Base-by-base conservation (phyloP, 2,113 vertebrate genomes). In the Taurulus bubalis region DNA sequence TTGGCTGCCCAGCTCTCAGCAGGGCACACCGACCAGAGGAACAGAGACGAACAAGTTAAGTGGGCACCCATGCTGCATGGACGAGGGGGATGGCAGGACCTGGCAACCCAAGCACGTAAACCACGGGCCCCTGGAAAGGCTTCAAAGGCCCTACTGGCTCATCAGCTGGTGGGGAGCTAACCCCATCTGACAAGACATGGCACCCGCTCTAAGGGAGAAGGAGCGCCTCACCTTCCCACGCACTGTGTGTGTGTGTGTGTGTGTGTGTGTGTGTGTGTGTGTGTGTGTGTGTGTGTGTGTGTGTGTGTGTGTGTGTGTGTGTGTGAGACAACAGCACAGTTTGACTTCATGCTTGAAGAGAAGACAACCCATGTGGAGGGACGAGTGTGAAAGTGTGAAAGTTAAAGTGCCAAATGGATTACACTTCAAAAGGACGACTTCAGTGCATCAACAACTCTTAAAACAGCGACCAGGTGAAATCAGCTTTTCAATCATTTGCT, bases 171-270 rank as follows among this genome's bases (percentile, higher is more conserved):
- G 10, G 85, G 56, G 74, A 79, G 80, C 85, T 94, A 92, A 93
- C 85, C 76, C 84, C 77, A 75, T 90, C 75, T 93, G 93, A 94
- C 93, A 93, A 85, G 91, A 93, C 87, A 85, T 92, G 91, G 93
- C 87, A 91, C 80, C 73, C 70, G 51, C 84, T 86, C 89, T 65
- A 60, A 87, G 76, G 73, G 56, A 79, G 75, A 77, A 64, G 70
- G 69, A 53, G 71, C 0, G 24, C 74, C 80, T 90, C 84, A 85
- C 87, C 83, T 83, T 79, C 51, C 34, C 66, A 42, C 74, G 20
- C 81, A 71, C 70, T 40, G 1, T 62, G 28, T 38, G 9, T 9
- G 64, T 60, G 63, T 58, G 45, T 34, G 49, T 60, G 67, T 73
- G 16, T 28, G 49, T 51, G 67, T 30, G 71, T 1, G 45, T 32